A percentile compares a stretch with the other conserved stretches of the same genome.
Evolutionary conservation across 1,140 invertebrate genomes (phyloP).

Genomic region (Scaptodrosophila lebanonensis): DNA sequence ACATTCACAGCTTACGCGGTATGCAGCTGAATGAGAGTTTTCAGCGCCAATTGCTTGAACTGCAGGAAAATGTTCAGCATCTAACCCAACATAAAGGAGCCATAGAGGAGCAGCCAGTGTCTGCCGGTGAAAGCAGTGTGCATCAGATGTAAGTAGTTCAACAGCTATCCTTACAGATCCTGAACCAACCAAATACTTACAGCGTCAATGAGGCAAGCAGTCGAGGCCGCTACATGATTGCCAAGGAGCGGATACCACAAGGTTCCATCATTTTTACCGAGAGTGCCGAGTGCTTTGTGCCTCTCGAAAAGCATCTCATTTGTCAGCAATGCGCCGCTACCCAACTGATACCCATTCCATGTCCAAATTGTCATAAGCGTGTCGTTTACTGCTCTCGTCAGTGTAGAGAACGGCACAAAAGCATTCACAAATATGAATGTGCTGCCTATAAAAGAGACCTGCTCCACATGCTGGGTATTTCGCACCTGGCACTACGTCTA

Average conservation of each 20-base stretch:
- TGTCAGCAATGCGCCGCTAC: slow-evolving; percentile 60
- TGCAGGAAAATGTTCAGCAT: slow-evolving; percentile 22
- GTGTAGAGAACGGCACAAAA: slow-evolving; percentile 30
- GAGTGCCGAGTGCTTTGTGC: slow-evolving; percentile 45
- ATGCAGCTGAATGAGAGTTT: slow-evolving; percentile 36
- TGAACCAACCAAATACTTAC: neutral
- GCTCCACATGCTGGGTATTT: slow-evolving; percentile 42
- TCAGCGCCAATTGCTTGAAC: slow-evolving; percentile 24
- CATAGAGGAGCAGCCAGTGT: neutral
- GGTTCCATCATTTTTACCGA: slow-evolving; percentile 48
- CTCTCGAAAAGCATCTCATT: slow-evolving; percentile 36
- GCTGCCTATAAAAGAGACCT: slow-evolving; percentile 33
- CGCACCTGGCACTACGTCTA: slow-evolving; percentile 50
- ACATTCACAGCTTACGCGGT: slow-evolving; percentile 19
- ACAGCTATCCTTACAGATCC: neutral
- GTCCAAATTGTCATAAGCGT: slow-evolving; percentile 39
- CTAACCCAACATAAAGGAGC: neutral
- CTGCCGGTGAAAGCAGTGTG: neutral
- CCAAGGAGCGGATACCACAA: slow-evolving; percentile 14
- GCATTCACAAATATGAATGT: slow-evolving; percentile 52
- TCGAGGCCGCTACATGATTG: slow-evolving; percentile 48
- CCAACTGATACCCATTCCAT: slow-evolving; percentile 57
- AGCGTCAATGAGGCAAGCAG: slow-evolving; percentile 9
- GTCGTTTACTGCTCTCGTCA: slow-evolving; percentile 61
- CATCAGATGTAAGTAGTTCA: slow-evolving; percentile 44